These are phyloP conservation scores for Prunella himalayana DNA, from an alignment of 2,113 vertebrate species.

Conservation along the genomic window DNA sequence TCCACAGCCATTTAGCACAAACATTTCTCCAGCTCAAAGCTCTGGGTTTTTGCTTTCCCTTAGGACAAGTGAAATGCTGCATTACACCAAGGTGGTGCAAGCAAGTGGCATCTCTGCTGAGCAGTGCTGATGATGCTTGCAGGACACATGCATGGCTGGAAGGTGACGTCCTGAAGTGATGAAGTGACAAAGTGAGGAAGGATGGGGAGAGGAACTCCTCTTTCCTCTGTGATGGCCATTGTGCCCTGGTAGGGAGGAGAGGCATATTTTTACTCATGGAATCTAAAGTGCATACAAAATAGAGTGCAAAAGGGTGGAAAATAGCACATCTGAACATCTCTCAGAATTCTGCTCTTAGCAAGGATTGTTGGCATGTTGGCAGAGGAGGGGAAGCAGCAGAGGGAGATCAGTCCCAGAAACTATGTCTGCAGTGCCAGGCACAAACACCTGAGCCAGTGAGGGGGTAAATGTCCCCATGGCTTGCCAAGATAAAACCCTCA, in stretches of 20 bases:
- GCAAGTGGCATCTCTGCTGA: background rate
- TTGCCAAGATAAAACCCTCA: background rate
- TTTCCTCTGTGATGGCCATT: background rate
- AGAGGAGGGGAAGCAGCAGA: background rate
- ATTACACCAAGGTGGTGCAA: background rate
- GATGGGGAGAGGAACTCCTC: background rate
- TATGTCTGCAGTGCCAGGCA: background rate
- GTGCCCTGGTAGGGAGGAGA: background rate
- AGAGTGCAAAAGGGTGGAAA: background rate
- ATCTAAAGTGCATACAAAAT: background rate
- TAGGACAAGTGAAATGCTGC: background rate
- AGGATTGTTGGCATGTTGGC: background rate
- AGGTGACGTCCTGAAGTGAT: background rate
- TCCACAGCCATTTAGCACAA: background rate
- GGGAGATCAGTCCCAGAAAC: background rate
- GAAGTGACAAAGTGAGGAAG: background rate
- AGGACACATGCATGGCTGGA: background rate
- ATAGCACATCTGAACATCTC: background rate
- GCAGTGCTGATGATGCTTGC: accelerated
- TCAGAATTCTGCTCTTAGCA: background rate
- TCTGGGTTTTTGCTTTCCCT: background rate
- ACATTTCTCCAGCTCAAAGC: background rate
- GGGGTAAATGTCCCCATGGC: background rate
- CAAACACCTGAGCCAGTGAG: background rate
- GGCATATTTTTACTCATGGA: background rate